phyloP scores from a whole-genome alignment of 2,797 vertebrate genomes.

The Paratrypauchen microcephalus region DNA sequence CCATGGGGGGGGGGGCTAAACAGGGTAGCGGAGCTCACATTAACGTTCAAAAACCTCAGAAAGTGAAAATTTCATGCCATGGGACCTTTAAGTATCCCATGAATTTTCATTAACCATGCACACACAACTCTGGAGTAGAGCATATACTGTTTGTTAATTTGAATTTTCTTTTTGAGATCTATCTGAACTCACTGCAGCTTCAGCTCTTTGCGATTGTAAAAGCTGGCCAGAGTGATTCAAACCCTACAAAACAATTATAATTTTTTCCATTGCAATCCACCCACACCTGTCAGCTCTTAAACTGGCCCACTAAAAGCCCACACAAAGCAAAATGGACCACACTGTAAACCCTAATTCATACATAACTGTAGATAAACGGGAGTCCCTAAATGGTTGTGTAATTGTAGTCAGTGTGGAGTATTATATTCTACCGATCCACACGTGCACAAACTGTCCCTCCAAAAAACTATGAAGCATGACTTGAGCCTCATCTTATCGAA shows the following conservation, averaged over 20 bases:
- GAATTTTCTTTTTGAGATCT: neutral
- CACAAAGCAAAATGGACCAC: neutral
- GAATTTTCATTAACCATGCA: too few species aligned
- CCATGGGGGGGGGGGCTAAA: too few species aligned
- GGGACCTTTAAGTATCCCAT: too few species aligned
- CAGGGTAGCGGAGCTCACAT: too few species aligned
- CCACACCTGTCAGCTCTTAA: conserved; percentile 15
- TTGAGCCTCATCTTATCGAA: conserved; percentile 55
- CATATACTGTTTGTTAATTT: neutral
- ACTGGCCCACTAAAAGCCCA: neutral
- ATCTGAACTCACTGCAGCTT: neutral
- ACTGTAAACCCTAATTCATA: conserved; percentile 23
- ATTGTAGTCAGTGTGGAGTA: conserved; percentile 24
- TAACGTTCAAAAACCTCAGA: too few species aligned
- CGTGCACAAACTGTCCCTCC: conserved; percentile 11
- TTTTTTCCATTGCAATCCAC: conserved; percentile 16
- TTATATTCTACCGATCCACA: conserved; percentile 6
- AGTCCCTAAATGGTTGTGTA: conserved; percentile 25
- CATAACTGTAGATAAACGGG: conserved; percentile 31
- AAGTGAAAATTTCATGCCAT: too few species aligned
- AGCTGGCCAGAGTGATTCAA: conserved; percentile 26
- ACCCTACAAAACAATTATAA: conserved; percentile 23
- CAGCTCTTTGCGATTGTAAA: conserved; percentile 2
- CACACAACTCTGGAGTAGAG: too few species aligned
- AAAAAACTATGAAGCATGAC: conserved; percentile 15